These are phyloP conservation scores for Oxyura jamaicensis DNA, from an alignment of 2,113 vertebrate species.

Conservation along the genomic window DNA sequence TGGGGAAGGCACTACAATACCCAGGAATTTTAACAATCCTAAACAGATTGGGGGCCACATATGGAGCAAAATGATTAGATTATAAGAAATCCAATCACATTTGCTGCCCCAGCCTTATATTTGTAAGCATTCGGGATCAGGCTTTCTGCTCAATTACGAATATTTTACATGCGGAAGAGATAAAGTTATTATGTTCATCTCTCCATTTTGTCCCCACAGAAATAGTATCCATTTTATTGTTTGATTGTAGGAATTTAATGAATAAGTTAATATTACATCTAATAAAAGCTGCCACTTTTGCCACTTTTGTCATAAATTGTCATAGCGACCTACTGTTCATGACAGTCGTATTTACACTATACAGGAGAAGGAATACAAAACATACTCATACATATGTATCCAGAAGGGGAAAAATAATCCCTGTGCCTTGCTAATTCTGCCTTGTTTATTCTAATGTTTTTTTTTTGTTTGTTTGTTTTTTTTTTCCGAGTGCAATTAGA, in stretches of 20 bases:
- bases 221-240: neutral
- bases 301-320: neutral
- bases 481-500: neutral
- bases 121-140: slow-evolving; percentile 44
- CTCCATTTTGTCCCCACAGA: neutral
- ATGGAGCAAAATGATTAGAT: slow-evolving; percentile 66
- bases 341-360: neutral
- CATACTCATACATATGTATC: neutral
- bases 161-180: neutral
- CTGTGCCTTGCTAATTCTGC: neutral
- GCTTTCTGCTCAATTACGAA: slow-evolving; percentile 33
- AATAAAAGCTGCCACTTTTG: neutral
- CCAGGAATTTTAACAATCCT: slow-evolving; percentile 72
- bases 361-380: neutral
- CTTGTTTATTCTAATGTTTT: neutral
- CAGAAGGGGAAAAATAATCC: neutral
- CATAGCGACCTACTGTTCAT: neutral
- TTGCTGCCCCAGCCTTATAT: neutral
- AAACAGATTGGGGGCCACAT: slow-evolving; percentile 70
- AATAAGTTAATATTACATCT: neutral
- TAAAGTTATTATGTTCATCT: neutral
- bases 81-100: slow-evolving; percentile 69
- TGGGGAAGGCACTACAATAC: slow-evolving; percentile 65
- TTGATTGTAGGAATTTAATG: slow-evolving; percentile 10
- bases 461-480: too few relatives aligned